A percentile compares a stretch with the other conserved stretches of the same genome.
These are phyloP conservation scores for Sylvietta virens DNA, from an alignment of 2,113 vertebrate genomes.

Conservation along the genomic window DNA sequence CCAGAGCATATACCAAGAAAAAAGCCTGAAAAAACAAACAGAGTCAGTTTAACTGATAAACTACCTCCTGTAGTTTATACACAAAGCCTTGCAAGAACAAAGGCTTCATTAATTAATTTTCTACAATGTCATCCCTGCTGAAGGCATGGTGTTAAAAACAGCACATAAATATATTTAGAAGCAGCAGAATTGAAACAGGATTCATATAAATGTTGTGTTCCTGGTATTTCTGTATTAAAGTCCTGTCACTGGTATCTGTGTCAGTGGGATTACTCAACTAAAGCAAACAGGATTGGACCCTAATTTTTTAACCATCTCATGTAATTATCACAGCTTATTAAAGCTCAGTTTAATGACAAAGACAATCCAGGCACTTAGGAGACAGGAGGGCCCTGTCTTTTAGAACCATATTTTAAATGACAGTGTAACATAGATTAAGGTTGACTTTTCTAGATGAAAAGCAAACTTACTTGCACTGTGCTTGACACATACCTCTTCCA, in stretches of 20 bases:
- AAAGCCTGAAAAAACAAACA: slow-evolving; percentile 81
- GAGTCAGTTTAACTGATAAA: background rate
- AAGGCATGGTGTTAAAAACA: background rate
- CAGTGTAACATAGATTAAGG: accelerated
- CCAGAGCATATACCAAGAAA: slow-evolving; percentile 91
- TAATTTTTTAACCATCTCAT: background rate
- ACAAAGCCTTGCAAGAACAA: background rate
- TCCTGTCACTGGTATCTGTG: background rate
- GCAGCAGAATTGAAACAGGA: background rate
- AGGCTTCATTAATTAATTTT: background rate
- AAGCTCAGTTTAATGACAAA: background rate
- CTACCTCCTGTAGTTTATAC: background rate
- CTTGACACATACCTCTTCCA: slow-evolving; percentile 85
- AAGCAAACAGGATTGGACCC: background rate
- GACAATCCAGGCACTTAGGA: background rate
- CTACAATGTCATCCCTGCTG: background rate
- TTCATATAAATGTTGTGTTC: background rate
- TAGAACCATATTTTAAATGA: background rate
- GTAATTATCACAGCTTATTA: background rate
- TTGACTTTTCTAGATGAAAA: background rate
- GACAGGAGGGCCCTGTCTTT: background rate
- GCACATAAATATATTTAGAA: background rate
- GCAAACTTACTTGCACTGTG: background rate
- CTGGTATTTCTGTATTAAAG: background rate
- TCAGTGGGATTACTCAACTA: background rate